Evolutionary conservation across 2,113 vertebrate species (phyloP).

Genomic region (Coregonus clupeaformis): DNA sequence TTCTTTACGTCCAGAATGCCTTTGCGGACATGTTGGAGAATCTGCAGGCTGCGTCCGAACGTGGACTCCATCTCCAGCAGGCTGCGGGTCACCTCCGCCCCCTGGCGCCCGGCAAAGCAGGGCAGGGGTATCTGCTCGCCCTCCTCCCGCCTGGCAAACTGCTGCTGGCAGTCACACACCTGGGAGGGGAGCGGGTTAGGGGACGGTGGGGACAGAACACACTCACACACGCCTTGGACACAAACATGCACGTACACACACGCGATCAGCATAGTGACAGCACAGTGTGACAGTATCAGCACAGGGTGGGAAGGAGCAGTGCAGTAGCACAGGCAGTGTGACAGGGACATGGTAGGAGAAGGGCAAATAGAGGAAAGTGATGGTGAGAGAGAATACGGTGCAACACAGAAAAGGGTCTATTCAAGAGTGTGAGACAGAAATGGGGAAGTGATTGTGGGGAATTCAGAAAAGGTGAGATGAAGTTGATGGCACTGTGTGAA

Average conservation of each 20-base stretch:
- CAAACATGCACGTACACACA: too few relatives aligned
- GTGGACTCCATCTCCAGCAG: constrained; percentile 76
- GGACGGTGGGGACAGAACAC: constrained; percentile 11
- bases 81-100: constrained; percentile 69
- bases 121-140: constrained; percentile 69
- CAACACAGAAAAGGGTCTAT: background rate
- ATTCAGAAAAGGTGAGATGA: background rate
- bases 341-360: background rate
- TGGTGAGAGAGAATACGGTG: background rate
- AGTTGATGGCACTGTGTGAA: background rate
- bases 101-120: constrained; percentile 74
- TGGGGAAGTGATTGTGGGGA: constrained; percentile 13
- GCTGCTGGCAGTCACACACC: constrained; percentile 86
- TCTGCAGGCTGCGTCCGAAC: constrained; percentile 71
- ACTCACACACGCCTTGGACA: too few relatives aligned
- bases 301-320: background rate
- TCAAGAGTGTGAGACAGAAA: background rate
- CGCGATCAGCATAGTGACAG: too few relatives aligned
- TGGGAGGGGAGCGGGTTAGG: constrained; percentile 37
- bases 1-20: constrained; percentile 78
- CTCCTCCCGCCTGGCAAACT: constrained; percentile 76
- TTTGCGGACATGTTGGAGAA: constrained; percentile 62
- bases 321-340: background rate
- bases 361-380: background rate
- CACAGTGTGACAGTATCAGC: too few relatives aligned